Base-by-base conservation (phyloP, 1,140 invertebrate genomes). In the Trichonephila clavata region DNA sequence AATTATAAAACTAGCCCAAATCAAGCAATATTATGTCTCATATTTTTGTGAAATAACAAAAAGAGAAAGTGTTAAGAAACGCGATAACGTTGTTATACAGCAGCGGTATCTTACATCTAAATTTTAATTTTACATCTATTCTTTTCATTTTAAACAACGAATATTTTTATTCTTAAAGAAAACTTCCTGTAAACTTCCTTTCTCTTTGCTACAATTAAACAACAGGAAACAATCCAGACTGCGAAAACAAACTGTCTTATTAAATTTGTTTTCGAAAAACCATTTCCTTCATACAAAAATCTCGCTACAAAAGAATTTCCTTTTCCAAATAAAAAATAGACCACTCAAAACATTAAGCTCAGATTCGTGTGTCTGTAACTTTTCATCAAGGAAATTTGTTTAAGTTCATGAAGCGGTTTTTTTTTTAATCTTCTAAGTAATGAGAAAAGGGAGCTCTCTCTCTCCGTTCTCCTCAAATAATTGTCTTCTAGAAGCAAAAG, bases 351-450 rank as follows among this genome's bases (percentile, higher is more conserved):
- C 24, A 20, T 65, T 65, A 65, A 65, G n/a, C 63, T n/a, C 21
- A 65, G 18, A 65, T 24, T 8, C 63, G 10, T 39, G 32, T 39
- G 32, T 39, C 32, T 39, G 32, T 39, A 71, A 32, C 3, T 32
- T 71, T 24, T 71, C 68, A 71, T 71, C 68, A 71, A 32, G 24
- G 24, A 24, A 71, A 71, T 71, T 71, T 71, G 27, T 71, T 71
- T 71, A 71, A 71, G 68, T 71, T 71, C 68, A 24, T 24, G 68
- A n/a, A 71, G 68, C 21, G 21, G n/a, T n/a, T 71, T 32, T 27
- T 71, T 71, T 16, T 6, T 71, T 32, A 71, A 24, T 71, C 14
- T 32, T 71, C 24, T 71, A 27, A 27, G 68, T 27, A 71, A 71
- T 71, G 24, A 27, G 24, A 27, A 27, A 71, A 14, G 65, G 13